Evolutionary conservation across 1,140 invertebrate species (phyloP), one percentile per base, ranked within the genome.

Genomic region (Tigriopus japonicus): DNA sequence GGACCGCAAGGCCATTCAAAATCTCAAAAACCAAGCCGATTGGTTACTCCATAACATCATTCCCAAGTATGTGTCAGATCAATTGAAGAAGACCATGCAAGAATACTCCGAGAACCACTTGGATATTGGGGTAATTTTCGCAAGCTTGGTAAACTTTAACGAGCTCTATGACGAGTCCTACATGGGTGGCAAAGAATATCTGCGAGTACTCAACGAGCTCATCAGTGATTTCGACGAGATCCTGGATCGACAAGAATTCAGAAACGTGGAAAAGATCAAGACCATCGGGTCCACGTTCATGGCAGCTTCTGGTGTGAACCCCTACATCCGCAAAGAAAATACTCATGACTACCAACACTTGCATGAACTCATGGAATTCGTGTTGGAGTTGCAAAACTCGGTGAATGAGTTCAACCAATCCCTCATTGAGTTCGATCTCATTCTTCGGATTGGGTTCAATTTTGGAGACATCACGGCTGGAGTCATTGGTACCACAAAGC

Each of bases 231-330:
- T 96, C 69, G 93, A 97, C 70, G 90, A 95, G 67, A 71, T 97
- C 6, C 71, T 97, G 0, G 82, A 85, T 54, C 78, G 82, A 53
- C 74, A 78, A 0, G 81, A 91, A 64, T 97, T 88, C 67, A 78
- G 81, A 42, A 83, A 87, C 58, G 86, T 97, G 1, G 92, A 96
- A 69, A 98, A 98, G 72, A 97, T 98, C 62, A 98, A 98, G 70
- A 97, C 93, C 0, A 97, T 97, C 62, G 93, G 92, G 3, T 86
- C 86, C 63, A 94, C 91, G 0, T 96, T 93, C 65, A 98, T 98
- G 93, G 92, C 91, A 1, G 93, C 93, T 0, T 91, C 88, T 62
- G 93, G 93, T 0, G 71, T 97, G 14, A 90, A 93, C 73, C 83
- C 86, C 0, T 76, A 80, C 62, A 74, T 81, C 62, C 66, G 76